These are phyloP conservation scores for Phylloscopus trochilus DNA, from an alignment of 2,113 vertebrate species.

Conservation along the genomic window DNA sequence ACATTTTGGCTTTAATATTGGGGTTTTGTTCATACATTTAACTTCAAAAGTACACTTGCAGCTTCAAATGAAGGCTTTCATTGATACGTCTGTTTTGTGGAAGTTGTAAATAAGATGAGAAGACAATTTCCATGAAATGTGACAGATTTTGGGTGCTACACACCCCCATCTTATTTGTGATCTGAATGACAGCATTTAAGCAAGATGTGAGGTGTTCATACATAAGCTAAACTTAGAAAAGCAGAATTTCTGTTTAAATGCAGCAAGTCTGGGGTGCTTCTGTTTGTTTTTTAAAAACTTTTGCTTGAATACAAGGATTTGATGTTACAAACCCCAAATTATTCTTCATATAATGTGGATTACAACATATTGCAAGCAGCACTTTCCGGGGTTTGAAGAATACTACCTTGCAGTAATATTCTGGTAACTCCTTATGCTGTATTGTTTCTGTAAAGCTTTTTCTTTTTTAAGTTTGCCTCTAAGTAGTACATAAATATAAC, in stretches of 20 bases:
- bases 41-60: not conserved
- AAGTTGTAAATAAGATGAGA: not conserved
- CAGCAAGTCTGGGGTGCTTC: not conserved
- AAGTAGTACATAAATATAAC: not conserved
- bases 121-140: not conserved
- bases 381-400: not conserved
- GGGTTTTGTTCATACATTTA: not conserved
- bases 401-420: not conserved
- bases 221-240: not conserved
- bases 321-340: not conserved
- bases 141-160: not conserved
- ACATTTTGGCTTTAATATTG: not conserved
- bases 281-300: not conserved
- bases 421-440: not conserved
- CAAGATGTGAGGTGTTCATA: not conserved
- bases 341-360: not conserved
- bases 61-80: not conserved
- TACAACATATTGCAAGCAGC: not conserved
- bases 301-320: not conserved
- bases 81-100: not conserved
- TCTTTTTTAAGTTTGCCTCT: not conserved
- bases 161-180: not conserved
- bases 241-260: not conserved
- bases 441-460: not conserved
- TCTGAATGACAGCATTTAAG: not conserved